Evolutionary conservation across 2,797 vertebrate genomes (phyloP).

Genomic region (Enteromius fasciolatus): DNA sequence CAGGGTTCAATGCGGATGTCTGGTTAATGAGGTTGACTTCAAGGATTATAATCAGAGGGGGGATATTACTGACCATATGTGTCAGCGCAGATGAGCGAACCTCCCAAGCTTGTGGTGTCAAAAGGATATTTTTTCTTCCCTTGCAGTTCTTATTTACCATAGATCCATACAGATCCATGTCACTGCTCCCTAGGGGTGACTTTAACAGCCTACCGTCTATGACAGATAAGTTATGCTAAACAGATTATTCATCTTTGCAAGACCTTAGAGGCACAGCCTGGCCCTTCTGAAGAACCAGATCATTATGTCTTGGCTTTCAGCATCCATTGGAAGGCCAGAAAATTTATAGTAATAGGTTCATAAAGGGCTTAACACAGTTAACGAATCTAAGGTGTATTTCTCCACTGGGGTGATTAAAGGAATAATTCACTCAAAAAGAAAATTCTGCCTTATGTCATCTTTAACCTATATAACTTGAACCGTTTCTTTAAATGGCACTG

Average conservation of each 20-base stretch:
- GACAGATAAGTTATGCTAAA: conserved; percentile 76
- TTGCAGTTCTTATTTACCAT: conserved; percentile 72
- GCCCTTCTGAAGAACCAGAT: conserved; percentile 35
- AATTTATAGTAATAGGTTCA: conserved; percentile 34
- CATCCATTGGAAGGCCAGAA: conserved; percentile 20
- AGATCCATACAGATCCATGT: conserved; percentile 68
- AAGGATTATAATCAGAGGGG: conserved; percentile 80
- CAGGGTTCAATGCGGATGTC: conserved; percentile 81
- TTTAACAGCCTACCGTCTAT: conserved; percentile 63
- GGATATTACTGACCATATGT: conserved; percentile 79
- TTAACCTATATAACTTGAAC: conserved; percentile 16
- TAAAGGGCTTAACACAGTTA: conserved; percentile 11
- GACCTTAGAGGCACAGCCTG: conserved; percentile 53
- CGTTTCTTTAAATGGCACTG: conserved; percentile 64
- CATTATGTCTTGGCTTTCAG: conserved; percentile 31
- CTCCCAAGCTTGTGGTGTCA: conserved; percentile 68
- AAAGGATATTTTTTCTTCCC: conserved; percentile 67
- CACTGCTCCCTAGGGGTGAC: conserved; percentile 62
- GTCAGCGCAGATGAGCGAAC: conserved; percentile 76
- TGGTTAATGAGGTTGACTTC: conserved; percentile 81
- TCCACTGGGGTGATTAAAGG: conserved; percentile 24
- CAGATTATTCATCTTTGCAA: conserved; percentile 70
- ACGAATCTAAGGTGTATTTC: background rate
- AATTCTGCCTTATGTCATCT: background rate
- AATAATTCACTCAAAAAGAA: conserved; percentile 29